Percentiles rank a stretch among this genome's conserved stretches.
Evolutionary conservation across 2,113 vertebrate genomes (phyloP).

Genomic region (Mormyrus iriodes): DNA sequence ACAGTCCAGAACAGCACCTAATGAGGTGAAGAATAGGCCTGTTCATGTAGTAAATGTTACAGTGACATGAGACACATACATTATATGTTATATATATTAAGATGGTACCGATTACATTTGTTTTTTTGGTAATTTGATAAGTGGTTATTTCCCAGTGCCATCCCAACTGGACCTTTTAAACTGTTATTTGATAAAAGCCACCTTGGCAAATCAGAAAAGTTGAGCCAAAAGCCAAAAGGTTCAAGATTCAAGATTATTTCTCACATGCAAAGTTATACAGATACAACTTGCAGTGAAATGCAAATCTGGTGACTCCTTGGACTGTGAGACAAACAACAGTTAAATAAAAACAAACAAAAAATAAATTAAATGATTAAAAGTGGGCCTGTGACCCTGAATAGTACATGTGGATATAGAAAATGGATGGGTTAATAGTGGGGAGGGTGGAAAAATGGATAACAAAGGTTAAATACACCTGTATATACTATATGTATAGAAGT

Average conservation of each 20-base stretch:
- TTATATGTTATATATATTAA: background rate
- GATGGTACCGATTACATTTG: background rate
- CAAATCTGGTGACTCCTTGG: background rate
- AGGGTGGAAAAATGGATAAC: background rate
- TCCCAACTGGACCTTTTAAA: background rate
- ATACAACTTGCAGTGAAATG: background rate
- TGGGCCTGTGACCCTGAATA: background rate
- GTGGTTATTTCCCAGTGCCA: background rate
- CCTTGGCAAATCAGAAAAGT: background rate
- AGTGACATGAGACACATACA: background rate
- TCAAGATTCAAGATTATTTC: background rate
- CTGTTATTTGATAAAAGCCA: background rate
- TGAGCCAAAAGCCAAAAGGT: background rate
- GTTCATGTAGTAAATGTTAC: background rate
- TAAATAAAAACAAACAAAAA: background rate
- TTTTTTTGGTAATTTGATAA: background rate
- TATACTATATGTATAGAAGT: background rate
- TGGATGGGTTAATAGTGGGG: too few species aligned
- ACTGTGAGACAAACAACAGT: background rate
- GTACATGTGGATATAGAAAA: background rate
- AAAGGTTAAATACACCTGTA: background rate
- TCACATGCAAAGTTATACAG: background rate
- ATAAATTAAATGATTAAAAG: background rate
- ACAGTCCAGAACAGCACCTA: background rate
- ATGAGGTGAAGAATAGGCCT: background rate